Evolutionary conservation across 2,113 vertebrate genomes (phyloP), one percentile per base, ranked within the genome.

Genomic region (Python bivittatus): DNA sequence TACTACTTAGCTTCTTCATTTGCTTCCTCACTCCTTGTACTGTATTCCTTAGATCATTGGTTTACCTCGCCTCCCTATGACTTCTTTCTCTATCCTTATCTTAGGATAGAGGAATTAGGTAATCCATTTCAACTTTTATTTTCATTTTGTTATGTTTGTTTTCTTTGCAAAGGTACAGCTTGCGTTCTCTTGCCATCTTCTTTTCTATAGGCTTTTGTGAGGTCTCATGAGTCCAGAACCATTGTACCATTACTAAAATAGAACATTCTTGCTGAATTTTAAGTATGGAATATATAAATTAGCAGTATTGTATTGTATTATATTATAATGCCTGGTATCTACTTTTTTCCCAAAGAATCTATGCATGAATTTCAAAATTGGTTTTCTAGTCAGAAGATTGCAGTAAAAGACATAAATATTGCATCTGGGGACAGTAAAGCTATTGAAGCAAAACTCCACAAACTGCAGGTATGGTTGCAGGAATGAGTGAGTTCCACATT

Each of bases 311-410:
- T 86, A 33, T n/a, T 92, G 12, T 10, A 88, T 33, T 48, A 52
- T 61, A 60, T 4, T 25, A 54, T 33, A 42, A 61, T 84, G 20
- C 92, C 88, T 93, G 93, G 12, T 44, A 87, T 33, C 54, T 83
- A 88, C 84, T 93, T 64, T 6, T 89, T 29, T 96, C 89, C 68
- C 90, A 94, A 97, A 99, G 99, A 98, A 58, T 98, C 98, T 27
- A 97, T 99, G 96, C 97, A 98, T 94, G 98, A 97, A 96, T 99
- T 99, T 94, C 98, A 98, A 86, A 97, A 97, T 38, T 99, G 98
- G 99, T 98, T 99, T 86, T 96, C 96, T 44, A 94, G 95, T 91
- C 95, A 97, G 92, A 99, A 98, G 95, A 93, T 95, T 92, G 96
- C 97, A 89, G 96, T 99, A 48, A 98, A 98, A 97, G 97, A 98